Base-by-base conservation (phyloP, 2,797 vertebrate genomes). In the Microctenopoma lineatum region DNA sequence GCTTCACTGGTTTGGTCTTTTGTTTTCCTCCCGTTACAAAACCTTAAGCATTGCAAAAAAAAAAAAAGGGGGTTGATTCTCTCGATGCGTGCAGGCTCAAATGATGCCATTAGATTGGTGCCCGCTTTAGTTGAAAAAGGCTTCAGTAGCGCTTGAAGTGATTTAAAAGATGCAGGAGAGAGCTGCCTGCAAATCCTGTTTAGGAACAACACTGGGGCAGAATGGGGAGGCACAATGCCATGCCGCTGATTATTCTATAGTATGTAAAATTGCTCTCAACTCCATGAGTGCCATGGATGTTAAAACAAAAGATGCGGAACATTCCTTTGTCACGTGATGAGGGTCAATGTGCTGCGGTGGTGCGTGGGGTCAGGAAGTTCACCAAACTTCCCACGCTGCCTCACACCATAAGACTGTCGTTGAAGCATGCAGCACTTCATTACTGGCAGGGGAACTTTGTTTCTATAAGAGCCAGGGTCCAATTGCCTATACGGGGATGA, bases 91-190 rank as follows among this genome's bases (percentile, higher is more conserved):
- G 85, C 89, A 80, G 72, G 84, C 82, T 86, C 87, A 88, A 90
- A 91, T 87, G 79, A 91, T 92, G 89, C 90, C 85, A 92, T 90
- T 87, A 93, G 87, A 85, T 91, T 90, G 83, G 87, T 88, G 89
- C 85, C 85, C 75, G 75, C 84, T 82, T 83, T 72, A 81, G 84
- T 63, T 81, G 66, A 88, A 90, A 44, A 88, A 88, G 68, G 77
- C 83, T 91, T 90, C 86, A 84, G 87, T 70, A 71, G 84, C 47
- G 79, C 90, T 92, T 91, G 79, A 90, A 93, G 89, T 91, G 89
- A 92, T 93, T 93, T 91, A 90, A 91, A 89, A 90, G 85, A 89
- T 83, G 81, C 74, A 85, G 80, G 77, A 73, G 75, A 85, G 90
- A 79, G 85, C 82, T 48, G 84, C 75, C 81, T 69, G 77, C 90